Evolutionary conservation across 1,140 invertebrate genomes (phyloP).

Genomic region (Lineus longissimus): DNA sequence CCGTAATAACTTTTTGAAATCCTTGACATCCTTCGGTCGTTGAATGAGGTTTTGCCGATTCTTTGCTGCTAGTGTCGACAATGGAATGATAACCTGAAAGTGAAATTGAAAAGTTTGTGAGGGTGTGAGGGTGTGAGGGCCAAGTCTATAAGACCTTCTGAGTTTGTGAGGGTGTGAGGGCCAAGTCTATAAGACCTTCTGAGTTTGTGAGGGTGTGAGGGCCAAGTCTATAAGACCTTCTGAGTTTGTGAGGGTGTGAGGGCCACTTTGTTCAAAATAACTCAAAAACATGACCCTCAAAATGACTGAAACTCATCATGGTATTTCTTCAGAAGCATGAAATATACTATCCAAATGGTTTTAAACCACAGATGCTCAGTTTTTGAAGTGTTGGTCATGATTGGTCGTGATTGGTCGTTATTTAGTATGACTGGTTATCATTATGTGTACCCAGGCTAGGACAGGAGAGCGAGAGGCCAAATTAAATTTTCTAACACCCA

Average conservation of each 20-base stretch:
- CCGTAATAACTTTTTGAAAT: slow-evolving; percentile 78
- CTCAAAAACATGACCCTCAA: no score
- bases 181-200: not conserved
- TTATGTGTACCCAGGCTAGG: no score
- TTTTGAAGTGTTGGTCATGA: no score
- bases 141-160: not conserved
- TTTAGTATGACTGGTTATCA: no score
- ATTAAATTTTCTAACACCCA: no score
- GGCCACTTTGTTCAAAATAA: not conserved
- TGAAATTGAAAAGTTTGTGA: slow-evolving; percentile 5
- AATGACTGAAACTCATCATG: no score
- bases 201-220: not conserved
- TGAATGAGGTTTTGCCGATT: slow-evolving; percentile 35
- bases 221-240: not conserved
- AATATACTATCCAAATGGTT: no score
- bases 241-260: not conserved
- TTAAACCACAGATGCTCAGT: no score
- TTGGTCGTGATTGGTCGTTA: no score
- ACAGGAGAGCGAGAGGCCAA: no score
- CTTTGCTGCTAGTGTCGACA: slow-evolving; percentile 29
- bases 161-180: not conserved
- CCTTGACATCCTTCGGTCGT: slow-evolving; percentile 66
- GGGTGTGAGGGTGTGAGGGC: not conserved
- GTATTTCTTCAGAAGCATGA: no score
- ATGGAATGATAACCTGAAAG: slow-evolving; percentile 29